Evolutionary conservation across 2,888 invertebrate genomes (phyloP).

Genomic region (Phengaris arion): DNA sequence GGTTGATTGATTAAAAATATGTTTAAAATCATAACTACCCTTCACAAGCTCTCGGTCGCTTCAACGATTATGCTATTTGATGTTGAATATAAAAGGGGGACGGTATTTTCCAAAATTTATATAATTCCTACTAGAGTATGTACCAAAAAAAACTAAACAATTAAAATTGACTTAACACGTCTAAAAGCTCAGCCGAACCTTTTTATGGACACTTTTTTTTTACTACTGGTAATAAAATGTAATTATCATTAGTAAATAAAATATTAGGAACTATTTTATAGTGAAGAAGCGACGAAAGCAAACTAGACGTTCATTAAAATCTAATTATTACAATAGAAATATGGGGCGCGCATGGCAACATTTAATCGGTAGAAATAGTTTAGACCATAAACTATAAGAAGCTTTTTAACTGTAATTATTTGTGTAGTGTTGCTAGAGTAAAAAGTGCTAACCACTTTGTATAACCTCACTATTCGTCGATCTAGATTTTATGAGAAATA

Average conservation of each 20-base stretch:
- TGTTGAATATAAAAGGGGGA: conserved; percentile 35
- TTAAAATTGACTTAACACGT: conserved; percentile 19
- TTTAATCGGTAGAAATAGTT: conserved; percentile 4
- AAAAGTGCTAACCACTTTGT: conserved; percentile 17
- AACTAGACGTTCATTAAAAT: conserved; percentile 45
- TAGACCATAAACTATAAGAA: conserved; percentile 2
- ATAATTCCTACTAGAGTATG: conserved; percentile 6
- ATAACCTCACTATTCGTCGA: conserved; percentile 2
- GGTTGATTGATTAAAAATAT: not conserved
- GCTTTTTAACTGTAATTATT: conserved; percentile 13
- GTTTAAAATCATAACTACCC: conserved; percentile 33
- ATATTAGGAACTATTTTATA: conserved; percentile 63
- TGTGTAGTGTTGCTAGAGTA: conserved; percentile 18
- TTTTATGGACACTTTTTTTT: conserved; percentile 13
- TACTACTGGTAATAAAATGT: conserved; percentile 19
- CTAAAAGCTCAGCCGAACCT: not conserved
- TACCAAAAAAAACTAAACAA: conserved; percentile 21
- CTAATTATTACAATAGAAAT: conserved; percentile 39
- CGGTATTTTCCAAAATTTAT: conserved; percentile 32
- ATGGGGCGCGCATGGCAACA: conserved; percentile 37
- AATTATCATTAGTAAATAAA: conserved; percentile 39
- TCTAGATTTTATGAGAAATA: conserved; percentile 6
- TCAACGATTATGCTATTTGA: conserved; percentile 32
- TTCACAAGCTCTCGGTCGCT: conserved; percentile 36
- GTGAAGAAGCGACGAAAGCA: conserved; percentile 63